These are phyloP conservation scores for Diphyllodes magnificus DNA, from an alignment of 2,113 vertebrate genomes.

Conservation along the genomic window DNA sequence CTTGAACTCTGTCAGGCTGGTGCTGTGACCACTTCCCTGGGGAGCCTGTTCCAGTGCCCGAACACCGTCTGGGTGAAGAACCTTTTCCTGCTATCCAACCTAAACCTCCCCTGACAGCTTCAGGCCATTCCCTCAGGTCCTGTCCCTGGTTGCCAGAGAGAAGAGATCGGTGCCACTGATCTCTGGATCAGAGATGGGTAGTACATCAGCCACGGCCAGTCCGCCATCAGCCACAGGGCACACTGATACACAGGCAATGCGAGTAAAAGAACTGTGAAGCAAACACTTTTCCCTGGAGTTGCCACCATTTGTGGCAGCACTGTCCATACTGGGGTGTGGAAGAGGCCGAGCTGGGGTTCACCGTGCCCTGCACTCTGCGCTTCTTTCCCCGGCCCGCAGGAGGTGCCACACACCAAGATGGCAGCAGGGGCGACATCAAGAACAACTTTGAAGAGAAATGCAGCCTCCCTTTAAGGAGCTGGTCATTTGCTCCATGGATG, in stretches of 20 bases:
- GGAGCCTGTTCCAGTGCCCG: not conserved
- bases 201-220: not conserved
- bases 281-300: not conserved
- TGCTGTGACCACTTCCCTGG: fast-evolving
- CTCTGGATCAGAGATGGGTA: not conserved
- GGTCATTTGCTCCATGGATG: not conserved
- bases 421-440: not conserved
- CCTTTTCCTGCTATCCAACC: not conserved
- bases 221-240: fast-evolving
- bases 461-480: not conserved
- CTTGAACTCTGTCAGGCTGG: not conserved
- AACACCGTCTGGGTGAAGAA: fast-evolving
- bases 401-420: not conserved
- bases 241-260: fast-evolving
- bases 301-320: not conserved
- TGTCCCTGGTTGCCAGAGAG: not conserved
- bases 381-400: not conserved
- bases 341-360: not conserved
- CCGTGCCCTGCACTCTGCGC: fast-evolving
- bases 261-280: not conserved
- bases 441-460: not conserved
- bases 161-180: not conserved
- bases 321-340: not conserved
- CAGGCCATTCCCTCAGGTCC: not conserved
- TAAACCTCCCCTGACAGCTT: not conserved